Percentiles rank a stretch among this genome's conserved stretches.
phyloP scores from a whole-genome alignment of 2,797 vertebrate species.

The Petrocephalus schoutedeni region DNA sequence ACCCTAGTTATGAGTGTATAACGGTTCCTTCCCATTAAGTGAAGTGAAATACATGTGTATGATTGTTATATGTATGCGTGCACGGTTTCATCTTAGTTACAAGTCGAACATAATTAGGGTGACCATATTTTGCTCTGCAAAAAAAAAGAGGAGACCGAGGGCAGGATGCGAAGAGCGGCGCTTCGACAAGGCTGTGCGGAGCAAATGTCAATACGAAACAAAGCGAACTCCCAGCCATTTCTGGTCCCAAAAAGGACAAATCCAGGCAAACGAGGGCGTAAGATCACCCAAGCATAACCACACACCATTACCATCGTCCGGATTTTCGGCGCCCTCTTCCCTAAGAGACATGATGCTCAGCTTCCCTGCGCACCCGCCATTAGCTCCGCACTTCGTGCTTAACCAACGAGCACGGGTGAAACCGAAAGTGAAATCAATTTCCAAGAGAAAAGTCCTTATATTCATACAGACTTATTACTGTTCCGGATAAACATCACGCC shows the following conservation, averaged over 20 bases:
- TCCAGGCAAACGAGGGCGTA: background rate
- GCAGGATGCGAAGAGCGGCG: background rate
- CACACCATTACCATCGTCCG: background rate
- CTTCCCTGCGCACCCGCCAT: background rate
- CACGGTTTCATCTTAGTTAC: background rate
- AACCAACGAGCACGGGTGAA: background rate
- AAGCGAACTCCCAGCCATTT: too few species aligned
- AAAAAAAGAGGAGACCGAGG: background rate
- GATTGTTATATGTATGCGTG: background rate
- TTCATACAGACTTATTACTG: background rate
- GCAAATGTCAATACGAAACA: too few species aligned
- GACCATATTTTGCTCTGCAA: background rate
- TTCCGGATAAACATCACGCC: background rate
- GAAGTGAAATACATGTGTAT: background rate
- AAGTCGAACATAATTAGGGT: background rate
- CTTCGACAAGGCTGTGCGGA: background rate
- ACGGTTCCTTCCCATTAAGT: background rate
- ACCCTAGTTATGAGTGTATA: background rate
- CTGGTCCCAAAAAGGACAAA: too few species aligned
- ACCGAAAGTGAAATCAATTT: constrained; percentile 2
- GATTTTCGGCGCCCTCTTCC: background rate
- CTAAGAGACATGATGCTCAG: background rate
- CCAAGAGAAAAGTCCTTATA: background rate
- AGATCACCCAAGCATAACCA: background rate
- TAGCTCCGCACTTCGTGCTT: background rate